Evolutionary conservation across 2,888 invertebrate genomes (phyloP), one percentile per base, ranked within the genome.

Genomic region (Nowickia ferox): DNA sequence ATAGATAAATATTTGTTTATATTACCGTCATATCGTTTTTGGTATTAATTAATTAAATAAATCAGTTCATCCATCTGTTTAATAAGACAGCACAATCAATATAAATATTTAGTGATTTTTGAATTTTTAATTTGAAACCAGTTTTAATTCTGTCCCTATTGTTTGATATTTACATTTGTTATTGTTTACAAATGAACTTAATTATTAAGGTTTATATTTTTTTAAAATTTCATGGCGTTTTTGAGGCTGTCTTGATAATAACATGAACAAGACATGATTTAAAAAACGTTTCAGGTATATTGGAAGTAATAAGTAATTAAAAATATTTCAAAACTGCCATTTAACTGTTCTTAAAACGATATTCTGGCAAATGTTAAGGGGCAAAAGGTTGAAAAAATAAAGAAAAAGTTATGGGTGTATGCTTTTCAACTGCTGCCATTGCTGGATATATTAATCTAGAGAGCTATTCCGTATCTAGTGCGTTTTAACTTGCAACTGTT

Each of bases 61-160:
- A 68, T 40, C 68, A 68, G 53, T 53, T 68, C 53, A 68, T 53
- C 68, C 68, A 15, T 11, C 11, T 15, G 40, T 19, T 68, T 9
- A 38, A 51, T 5, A 22, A 42, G 8, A 17, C 17, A 9, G 48
- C 22, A 15, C 10, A 9, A 57, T 30, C 19, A 53, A 53, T 53
- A 17, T 17, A 19, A 0, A 9, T 46, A 1, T 53, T 53, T 10
- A 17, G 10, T 30, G 30, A 30, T 30, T 30, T 6, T 30, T 57
- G 57, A 30, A 30, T 30, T 57, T 15, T 46, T 15, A 61, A 40
- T 9, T 61, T 40, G 3, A 11, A 40, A 40, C 40, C 59, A n/a
- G 17, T 2, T 38, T 59, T n/a, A 17, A n/a, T 40, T 61, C 40
- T 42, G 17, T 61, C 11, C 10, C 17, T 9, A 9, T 17, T 10